phyloP scores from a whole-genome alignment of 2,888 invertebrate genomes.

The Lutraria lutraria region DNA sequence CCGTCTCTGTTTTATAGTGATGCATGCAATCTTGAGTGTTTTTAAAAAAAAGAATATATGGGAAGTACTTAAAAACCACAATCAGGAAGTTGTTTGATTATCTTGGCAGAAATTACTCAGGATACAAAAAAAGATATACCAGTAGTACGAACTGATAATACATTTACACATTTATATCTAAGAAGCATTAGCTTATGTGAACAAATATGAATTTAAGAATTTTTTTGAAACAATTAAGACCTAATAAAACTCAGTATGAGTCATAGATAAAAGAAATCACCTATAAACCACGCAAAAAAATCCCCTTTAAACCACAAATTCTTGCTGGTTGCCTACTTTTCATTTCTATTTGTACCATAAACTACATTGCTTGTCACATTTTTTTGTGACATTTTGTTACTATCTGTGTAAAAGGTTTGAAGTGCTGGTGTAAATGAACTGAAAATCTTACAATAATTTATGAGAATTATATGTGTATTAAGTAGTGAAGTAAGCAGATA shows the following conservation, averaged over 20 bases:
- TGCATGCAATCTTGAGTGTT: too few species aligned
- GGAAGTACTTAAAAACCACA: too few species aligned
- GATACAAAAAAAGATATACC: too few species aligned
- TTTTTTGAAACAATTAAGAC: neutral
- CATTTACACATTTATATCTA: neutral
- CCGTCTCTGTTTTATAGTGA: too few species aligned
- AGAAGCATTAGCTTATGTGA: neutral
- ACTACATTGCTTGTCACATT: neutral
- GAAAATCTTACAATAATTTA: neutral
- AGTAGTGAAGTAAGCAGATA: neutral
- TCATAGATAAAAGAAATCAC: slow-evolving; percentile 1
- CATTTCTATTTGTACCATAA: neutral
- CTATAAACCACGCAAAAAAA: too few species aligned
- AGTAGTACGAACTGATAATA: neutral
- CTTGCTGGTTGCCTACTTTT: neutral
- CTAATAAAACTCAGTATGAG: neutral
- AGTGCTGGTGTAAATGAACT: neutral
- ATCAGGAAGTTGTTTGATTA: too few species aligned
- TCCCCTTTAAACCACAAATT: neutral
- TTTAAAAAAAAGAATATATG: too few species aligned
- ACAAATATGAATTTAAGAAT: neutral
- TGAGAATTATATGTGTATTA: neutral
- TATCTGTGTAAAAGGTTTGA: neutral
- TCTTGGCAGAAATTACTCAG: too few species aligned
- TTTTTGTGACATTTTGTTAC: neutral